phyloP scores from a whole-genome alignment of 1,140 invertebrate species.

The Brachionus paranguensis region DNA sequence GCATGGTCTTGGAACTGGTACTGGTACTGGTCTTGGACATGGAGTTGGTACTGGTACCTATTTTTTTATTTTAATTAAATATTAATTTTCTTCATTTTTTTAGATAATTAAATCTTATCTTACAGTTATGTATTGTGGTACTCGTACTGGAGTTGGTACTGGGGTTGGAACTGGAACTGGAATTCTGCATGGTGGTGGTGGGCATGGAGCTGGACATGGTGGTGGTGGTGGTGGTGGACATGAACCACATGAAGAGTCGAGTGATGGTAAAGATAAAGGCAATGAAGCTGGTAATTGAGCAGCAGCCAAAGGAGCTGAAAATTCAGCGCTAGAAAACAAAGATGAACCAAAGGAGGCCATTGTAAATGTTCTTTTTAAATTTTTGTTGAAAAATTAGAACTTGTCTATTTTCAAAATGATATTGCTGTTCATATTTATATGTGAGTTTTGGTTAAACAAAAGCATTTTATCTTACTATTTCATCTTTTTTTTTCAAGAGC shows the following conservation, averaged over 20 bases:
- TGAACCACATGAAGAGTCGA: slow-evolving; percentile 12
- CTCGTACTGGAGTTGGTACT: background rate
- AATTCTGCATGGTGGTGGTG: background rate
- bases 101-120: no score
- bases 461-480: background rate
- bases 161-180: background rate
- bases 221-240: background rate
- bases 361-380: background rate
- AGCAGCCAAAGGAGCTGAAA: background rate
- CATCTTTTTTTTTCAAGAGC: background rate
- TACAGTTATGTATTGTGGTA: background rate
- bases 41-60: background rate
- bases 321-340: background rate
- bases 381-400: background rate
- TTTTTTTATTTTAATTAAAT: no score
- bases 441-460: background rate
- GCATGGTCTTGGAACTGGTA: background rate
- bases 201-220: background rate
- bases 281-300: no score
- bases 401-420: background rate
- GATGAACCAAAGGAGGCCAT: background rate
- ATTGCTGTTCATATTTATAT: background rate
- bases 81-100: no score
- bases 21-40: background rate
- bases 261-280: background rate